Evolutionary conservation across 2,113 vertebrate species (phyloP), one percentile per base, ranked within the genome.

Genomic region (Pelmatolapia mariae): DNA sequence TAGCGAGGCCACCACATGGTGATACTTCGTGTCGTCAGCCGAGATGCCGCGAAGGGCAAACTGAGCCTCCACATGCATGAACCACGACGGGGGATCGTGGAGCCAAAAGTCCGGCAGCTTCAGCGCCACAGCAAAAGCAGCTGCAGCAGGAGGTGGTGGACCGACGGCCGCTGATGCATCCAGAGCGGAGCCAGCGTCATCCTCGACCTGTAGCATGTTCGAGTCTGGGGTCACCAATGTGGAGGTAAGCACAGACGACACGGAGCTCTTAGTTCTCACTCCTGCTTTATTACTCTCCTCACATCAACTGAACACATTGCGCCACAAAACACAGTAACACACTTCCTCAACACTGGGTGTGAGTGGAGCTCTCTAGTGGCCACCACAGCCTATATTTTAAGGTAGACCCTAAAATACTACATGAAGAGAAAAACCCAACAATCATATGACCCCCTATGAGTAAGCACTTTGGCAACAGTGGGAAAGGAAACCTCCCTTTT

Each of bases 1-100:
- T 53, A 53, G 50, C 3, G 9, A 53, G 50, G 19, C 19, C 2
- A 53, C 52, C 52, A 53, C 10, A 53, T 0, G 1, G 0, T 53
- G 10, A 53, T 53, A 53, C 10, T 53, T 53, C 0, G 3, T 53
- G 52, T 11, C 1, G 3, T 53, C 10, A 53, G 52, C 52, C 19
- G 1, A 53, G 52, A 53, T 53, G 19, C 52, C 5, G 3, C n/a
- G 19, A 53, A 53, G 19, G 2, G 52, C 9, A 22, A 53, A 53
- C 19, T 53, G 50, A 4, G 9, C 10, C 19, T 53, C 9, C n/a
- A n/a, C n/a, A n/a, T n/a, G n/a, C n/a, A n/a, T n/a, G n/a, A n/a
- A n/a, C n/a, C n/a, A n/a, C n/a, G 1, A 53, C 19, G 52, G 2
- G 5, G 19, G 50, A 53, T n/a, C 19, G 19, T 52, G 50, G 52